Percentiles rank a stretch among this genome's conserved stretches.
Conservation (phyloP, 2,888 invertebrate genomes). For the Thysanoteuthis rhombus region DNA sequence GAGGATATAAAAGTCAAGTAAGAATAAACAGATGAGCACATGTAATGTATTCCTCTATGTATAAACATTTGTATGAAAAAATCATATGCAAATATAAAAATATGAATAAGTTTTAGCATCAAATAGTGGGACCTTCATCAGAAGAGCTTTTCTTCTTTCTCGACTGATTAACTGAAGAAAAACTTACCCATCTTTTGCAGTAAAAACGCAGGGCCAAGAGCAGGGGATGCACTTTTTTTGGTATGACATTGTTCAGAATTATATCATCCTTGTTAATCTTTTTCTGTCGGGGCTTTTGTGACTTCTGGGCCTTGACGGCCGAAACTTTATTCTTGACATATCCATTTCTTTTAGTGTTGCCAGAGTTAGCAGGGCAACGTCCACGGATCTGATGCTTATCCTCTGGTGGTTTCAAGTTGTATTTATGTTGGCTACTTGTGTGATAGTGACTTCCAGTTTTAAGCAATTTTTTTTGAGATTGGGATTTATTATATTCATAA, state of each 20-base stretch:
- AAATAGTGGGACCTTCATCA: no score
- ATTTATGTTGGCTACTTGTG: slow-evolving; percentile 24
- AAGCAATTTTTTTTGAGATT: background rate
- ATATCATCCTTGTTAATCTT: background rate
- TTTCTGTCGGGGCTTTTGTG: background rate
- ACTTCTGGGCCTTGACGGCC: background rate
- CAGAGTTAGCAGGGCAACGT: background rate
- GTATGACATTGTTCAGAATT: background rate
- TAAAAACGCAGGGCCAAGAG: background rate
- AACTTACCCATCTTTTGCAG: background rate
- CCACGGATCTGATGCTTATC: background rate
- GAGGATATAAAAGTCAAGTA: no score
- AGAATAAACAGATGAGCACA: background rate
- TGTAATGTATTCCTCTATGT: background rate
- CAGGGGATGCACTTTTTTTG: background rate
- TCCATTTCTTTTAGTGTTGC: background rate
- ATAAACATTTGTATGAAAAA: background rate
- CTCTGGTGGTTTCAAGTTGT: background rate
- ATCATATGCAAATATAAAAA: background rate
- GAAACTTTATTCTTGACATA: background rate
- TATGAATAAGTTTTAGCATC: no score
- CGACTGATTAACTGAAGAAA: background rate
- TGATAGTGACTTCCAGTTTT: background rate
- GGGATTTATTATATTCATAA: background rate
- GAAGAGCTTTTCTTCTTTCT: no score